phyloP scores from a whole-genome alignment of 2,113 vertebrate species.

The Columba livia region DNA sequence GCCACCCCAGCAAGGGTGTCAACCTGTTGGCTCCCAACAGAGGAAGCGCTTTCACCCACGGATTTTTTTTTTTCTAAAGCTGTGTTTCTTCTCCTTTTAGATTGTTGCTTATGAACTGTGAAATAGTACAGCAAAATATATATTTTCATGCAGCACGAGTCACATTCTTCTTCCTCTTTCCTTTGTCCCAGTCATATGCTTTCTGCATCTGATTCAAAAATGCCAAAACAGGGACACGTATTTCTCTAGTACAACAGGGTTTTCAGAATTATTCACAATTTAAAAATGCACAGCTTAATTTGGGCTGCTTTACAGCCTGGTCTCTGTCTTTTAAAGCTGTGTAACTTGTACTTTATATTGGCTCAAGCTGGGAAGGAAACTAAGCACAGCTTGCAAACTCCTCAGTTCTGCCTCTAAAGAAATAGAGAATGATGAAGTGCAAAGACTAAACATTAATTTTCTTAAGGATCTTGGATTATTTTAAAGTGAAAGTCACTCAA shows the following conservation, averaged over 20 bases:
- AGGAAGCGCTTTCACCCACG: neutral
- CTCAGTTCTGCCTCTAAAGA: constrained; percentile 27
- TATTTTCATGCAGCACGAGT: neutral
- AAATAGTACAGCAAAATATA: neutral
- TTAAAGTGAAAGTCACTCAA: neutral
- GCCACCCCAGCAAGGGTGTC: neutral
- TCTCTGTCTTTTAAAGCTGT: neutral
- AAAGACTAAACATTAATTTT: constrained; percentile 14
- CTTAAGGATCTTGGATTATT: constrained; percentile 14
- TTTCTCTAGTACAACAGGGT: neutral
- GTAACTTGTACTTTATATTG: constrained; percentile 27
- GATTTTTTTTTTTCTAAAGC: neutral
- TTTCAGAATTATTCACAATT: constrained; percentile 49
- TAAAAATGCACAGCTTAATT: constrained; percentile 36
- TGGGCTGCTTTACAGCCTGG: constrained; percentile 18
- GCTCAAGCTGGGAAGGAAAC: constrained; percentile 49
- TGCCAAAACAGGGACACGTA: neutral
- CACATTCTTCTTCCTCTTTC: neutral
- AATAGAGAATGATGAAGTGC: constrained; percentile 23
- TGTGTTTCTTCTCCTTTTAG: neutral
- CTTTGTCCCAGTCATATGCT: neutral
- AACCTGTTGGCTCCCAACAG: neutral
- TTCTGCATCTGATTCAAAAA: neutral
- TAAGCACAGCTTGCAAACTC: constrained; percentile 26
- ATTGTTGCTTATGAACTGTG: neutral